Conservation (phyloP, 2,113 vertebrate genomes). For the Daphoenositta chrysoptera region DNA sequence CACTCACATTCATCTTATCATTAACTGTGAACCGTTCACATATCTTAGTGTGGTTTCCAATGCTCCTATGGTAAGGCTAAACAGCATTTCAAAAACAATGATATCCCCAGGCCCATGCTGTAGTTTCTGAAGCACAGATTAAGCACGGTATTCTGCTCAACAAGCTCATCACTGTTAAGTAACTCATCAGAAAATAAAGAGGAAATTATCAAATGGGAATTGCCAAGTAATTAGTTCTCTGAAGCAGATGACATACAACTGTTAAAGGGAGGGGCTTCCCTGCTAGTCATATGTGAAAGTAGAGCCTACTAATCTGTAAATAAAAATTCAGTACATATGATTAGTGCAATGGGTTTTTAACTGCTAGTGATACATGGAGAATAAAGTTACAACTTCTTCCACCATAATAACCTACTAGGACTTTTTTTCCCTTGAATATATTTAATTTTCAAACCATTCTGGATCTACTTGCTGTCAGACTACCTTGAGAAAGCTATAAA, state of each 20-base stretch:
- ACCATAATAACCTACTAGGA: not conserved
- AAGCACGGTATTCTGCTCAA: slow-evolving; percentile 63
- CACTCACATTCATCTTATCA: not conserved
- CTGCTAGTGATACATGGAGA: not conserved
- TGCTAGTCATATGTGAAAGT: slow-evolving; percentile 71
- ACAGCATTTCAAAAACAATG: slow-evolving; percentile 45
- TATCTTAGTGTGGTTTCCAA: slow-evolving; percentile 51
- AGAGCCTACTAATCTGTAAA: slow-evolving; percentile 73
- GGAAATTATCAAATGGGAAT: slow-evolving; percentile 81
- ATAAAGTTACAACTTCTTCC: not conserved
- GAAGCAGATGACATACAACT: slow-evolving; percentile 79
- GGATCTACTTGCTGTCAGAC: not conserved
- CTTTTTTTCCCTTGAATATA: not conserved
- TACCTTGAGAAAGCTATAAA: not conserved
- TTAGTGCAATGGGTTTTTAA: slow-evolving; percentile 25
- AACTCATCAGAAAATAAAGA: slow-evolving; percentile 82
- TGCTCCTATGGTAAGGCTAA: slow-evolving; percentile 55
- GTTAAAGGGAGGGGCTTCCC: slow-evolving; percentile 70
- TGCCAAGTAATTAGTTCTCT: slow-evolving; percentile 81
- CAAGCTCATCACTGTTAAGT: slow-evolving; percentile 79
- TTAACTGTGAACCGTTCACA: slow-evolving; percentile 51
- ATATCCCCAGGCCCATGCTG: slow-evolving; percentile 32
- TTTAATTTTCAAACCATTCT: not conserved
- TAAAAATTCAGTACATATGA: slow-evolving; percentile 67
- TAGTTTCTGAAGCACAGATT: slow-evolving; percentile 65